These are phyloP conservation scores for Girardinus metallicus DNA, from an alignment of 2,797 vertebrate genomes.

Conservation along the genomic window DNA sequence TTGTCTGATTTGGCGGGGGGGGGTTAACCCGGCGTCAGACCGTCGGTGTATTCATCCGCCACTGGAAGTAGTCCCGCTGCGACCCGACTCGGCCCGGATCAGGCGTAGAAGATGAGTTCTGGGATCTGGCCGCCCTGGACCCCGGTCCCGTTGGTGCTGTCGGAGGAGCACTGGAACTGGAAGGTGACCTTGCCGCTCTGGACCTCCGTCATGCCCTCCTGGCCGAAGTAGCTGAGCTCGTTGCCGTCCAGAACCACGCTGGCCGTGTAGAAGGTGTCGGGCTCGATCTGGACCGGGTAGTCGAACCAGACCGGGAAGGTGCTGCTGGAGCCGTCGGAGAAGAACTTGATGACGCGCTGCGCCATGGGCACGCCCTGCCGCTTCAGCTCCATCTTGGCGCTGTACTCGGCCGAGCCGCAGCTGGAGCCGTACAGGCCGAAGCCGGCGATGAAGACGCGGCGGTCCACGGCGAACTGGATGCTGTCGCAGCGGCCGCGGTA, in stretches of 20 bases:
- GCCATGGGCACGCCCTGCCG: constrained; percentile 90
- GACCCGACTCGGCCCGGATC: constrained; percentile 49
- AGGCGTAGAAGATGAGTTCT: constrained; percentile 97
- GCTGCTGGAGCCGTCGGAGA: constrained; percentile 96
- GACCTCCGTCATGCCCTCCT: constrained; percentile 98
- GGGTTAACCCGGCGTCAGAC: no score
- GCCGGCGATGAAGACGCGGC: constrained; percentile 94
- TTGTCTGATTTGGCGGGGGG: no score
- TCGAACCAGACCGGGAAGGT: constrained; percentile 96
- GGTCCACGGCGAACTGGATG: constrained; percentile 97
- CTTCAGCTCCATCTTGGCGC: constrained; percentile 97
- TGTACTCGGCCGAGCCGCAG: constrained; percentile 95
- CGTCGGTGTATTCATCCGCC: constrained; percentile 3
- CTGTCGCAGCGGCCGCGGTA: constrained; percentile 97
- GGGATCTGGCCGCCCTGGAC: constrained; percentile 98
- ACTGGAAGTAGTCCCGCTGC: not conserved
- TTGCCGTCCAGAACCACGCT: constrained; percentile 96
- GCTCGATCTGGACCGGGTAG: constrained; percentile 95
- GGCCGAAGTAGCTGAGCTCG: constrained; percentile 97
- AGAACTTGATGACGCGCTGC: constrained; percentile 92
- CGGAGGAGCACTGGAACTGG: constrained; percentile 98
- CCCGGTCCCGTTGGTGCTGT: constrained; percentile 97
- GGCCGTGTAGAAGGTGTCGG: constrained; percentile 97
- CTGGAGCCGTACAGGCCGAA: constrained; percentile 97
- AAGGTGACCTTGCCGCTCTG: constrained; percentile 98